A percentile compares a stretch with the other conserved stretches of the same genome.
These are phyloP conservation scores for Eudemis profundana DNA, from an alignment of 2,888 invertebrate species.

Conservation along the genomic window DNA sequence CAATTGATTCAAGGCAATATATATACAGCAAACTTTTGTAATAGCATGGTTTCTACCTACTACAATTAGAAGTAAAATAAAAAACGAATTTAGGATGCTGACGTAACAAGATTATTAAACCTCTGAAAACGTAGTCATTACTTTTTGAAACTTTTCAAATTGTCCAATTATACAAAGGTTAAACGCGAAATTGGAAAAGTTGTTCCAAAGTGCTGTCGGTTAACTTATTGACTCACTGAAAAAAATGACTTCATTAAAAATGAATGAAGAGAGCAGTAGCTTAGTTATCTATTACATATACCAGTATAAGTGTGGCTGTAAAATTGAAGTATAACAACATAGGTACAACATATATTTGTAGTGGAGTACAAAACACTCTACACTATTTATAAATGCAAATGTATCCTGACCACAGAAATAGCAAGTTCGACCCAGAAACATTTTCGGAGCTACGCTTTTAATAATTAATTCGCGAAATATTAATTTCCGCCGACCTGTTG, in stretches of 20 bases:
- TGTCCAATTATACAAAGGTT: slow-evolving; percentile 38
- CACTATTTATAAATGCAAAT: too few relatives aligned
- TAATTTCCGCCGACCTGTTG: slow-evolving; percentile 21
- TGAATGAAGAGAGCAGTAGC: slow-evolving; percentile 8
- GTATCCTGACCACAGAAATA: too few relatives aligned
- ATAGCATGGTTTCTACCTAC: too few relatives aligned
- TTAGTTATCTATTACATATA: neutral
- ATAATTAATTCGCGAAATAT: slow-evolving; percentile 20
- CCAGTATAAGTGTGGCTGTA: too few relatives aligned
- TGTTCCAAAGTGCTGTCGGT: slow-evolving; percentile 25
- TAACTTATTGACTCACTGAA: slow-evolving; percentile 33
- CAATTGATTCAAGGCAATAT: too few relatives aligned
- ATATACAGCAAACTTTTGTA: too few relatives aligned
- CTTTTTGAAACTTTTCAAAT: slow-evolving; percentile 27
- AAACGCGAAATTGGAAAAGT: slow-evolving; percentile 40
- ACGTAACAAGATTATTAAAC: neutral
- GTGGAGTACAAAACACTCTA: too few relatives aligned
- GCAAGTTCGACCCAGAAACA: neutral
- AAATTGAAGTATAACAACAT: too few relatives aligned
- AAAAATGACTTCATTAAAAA: slow-evolving; percentile 34
- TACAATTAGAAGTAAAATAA: too few relatives aligned
- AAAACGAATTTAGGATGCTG: neutral
- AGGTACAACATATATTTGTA: too few relatives aligned
- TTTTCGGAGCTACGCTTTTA: neutral
- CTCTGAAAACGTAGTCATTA: slow-evolving; percentile 6